A percentile compares a stretch with the other conserved stretches of the same genome.
Conservation (phyloP, 2,888 invertebrate species). For the Bembecia ichneumoniformis region DNA sequence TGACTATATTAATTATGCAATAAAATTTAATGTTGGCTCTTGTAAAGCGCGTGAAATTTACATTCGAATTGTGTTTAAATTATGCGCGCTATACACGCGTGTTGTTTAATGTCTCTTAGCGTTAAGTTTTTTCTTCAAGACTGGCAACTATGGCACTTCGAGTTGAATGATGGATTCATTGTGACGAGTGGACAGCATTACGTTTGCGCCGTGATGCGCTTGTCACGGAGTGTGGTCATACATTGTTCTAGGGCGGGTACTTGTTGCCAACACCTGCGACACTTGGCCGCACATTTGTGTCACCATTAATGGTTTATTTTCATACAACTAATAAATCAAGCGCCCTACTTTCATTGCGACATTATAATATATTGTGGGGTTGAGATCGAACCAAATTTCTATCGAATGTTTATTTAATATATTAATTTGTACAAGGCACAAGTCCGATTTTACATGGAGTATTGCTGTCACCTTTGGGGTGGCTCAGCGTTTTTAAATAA, state of each 20-base stretch:
- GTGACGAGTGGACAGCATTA: slow-evolving; percentile 25
- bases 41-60: slow-evolving; percentile 6
- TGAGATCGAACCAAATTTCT: no score
- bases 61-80: neutral
- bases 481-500: no score
- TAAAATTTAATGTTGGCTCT: slow-evolving; percentile 9
- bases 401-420: no score
- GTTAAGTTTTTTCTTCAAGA: slow-evolving; percentile 38
- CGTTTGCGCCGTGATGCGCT: slow-evolving; percentile 33
- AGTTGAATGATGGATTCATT: slow-evolving; percentile 22
- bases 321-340: slow-evolving; percentile 14
- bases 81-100: neutral
- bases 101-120: slow-evolving; percentile 24
- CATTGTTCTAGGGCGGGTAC: slow-evolving; percentile 36
- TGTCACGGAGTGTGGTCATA: slow-evolving; percentile 38
- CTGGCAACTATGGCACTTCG: slow-evolving; percentile 33
- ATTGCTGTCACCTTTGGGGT: no score
- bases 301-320: slow-evolving; percentile 29
- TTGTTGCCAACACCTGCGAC: slow-evolving; percentile 42
- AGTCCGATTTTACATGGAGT: no score
- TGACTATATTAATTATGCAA: slow-evolving; percentile 21
- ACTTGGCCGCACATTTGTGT: slow-evolving; percentile 52
- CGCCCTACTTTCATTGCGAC: neutral
- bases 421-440: no score
- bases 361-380: neutral